A percentile compares a stretch with the other conserved stretches of the same genome.
These are phyloP conservation scores for Polia nebulosa DNA, from an alignment of 2,888 invertebrate species.

Conservation along the genomic window DNA sequence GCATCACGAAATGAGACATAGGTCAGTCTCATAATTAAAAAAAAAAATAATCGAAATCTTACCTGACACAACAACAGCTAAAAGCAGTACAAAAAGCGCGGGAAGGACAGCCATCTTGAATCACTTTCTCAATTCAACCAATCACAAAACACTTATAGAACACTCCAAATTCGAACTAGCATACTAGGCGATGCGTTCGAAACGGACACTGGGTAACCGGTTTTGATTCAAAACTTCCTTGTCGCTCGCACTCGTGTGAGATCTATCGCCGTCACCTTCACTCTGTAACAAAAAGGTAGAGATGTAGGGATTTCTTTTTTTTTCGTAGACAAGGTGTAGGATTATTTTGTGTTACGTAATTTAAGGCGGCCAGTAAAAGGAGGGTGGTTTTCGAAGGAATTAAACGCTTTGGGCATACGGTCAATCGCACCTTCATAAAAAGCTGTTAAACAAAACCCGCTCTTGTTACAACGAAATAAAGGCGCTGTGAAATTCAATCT, in stretches of 20 bases:
- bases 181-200: constrained; percentile 83
- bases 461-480: constrained; percentile 7
- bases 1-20: too few species aligned
- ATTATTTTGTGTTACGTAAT: constrained; percentile 66
- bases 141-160: constrained; percentile 72
- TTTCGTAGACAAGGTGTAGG: constrained; percentile 65
- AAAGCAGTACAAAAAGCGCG: constrained; percentile 85
- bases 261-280: constrained; percentile 72
- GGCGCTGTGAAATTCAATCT: background rate
- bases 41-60: constrained; percentile 58
- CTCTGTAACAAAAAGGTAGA: constrained; percentile 86
- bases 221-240: constrained; percentile 76
- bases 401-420: constrained; percentile 27
- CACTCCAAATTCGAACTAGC: constrained; percentile 75
- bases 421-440: background rate
- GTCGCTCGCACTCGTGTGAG: constrained; percentile 69
- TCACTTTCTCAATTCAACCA: constrained; percentile 76
- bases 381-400: constrained; percentile 36
- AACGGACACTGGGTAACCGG: constrained; percentile 78
- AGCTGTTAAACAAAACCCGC: constrained; percentile 17
- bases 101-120: constrained; percentile 86
- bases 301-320: constrained; percentile 68
- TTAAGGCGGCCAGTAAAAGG: constrained; percentile 34
- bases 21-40: too few species aligned
- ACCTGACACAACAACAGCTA: constrained; percentile 85